Conservation (phyloP, 2,797 vertebrate species). For the Enteromius mattozi region DNA sequence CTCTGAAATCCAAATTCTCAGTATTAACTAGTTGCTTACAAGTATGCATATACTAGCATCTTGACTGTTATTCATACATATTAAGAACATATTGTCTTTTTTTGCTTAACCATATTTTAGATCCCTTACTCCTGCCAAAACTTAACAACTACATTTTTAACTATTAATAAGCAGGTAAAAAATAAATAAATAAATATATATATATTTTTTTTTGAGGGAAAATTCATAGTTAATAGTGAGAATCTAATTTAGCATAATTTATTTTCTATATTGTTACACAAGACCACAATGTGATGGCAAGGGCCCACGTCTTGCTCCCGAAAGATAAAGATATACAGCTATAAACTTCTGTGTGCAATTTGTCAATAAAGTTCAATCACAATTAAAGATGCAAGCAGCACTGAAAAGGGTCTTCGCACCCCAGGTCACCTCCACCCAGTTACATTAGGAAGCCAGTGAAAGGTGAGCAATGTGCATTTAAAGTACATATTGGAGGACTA, state of each 20-base stretch:
- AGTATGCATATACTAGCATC: not conserved
- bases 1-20: too few species aligned
- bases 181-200: too few species aligned
- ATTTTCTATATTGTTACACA: not conserved
- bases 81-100: not conserved
- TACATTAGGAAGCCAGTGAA: too few species aligned
- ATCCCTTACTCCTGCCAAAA: not conserved
- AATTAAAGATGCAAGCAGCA: not conserved
- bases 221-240: too few species aligned
- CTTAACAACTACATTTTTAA: not conserved
- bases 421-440: too few species aligned
- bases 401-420: too few species aligned
- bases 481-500: too few species aligned
- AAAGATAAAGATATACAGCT: not conserved
- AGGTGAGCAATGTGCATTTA: too few species aligned
- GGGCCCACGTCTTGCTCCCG: not conserved
- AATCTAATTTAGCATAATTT: too few species aligned
- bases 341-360: not conserved
- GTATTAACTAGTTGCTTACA: not conserved
- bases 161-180: not conserved
- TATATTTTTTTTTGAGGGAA: too few species aligned
- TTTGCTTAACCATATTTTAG: not conserved
- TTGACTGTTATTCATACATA: too few species aligned
- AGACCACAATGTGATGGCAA: not conserved
- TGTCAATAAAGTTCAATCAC: not conserved